Evolutionary conservation across 2,888 invertebrate genomes (phyloP).

Genomic region (Augochlorella aurata): DNA sequence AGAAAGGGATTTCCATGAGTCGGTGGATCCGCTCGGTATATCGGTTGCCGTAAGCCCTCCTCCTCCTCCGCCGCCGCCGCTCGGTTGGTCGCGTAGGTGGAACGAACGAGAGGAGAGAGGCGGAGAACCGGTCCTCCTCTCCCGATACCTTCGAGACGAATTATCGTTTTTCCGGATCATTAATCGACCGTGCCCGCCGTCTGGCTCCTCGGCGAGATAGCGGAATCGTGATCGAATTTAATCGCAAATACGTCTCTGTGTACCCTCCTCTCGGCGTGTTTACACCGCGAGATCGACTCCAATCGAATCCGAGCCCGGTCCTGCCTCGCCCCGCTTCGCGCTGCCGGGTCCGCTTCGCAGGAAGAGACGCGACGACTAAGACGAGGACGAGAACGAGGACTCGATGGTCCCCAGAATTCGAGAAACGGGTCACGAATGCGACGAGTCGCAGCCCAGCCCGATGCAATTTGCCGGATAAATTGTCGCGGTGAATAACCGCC

Average conservation of each 20-base stretch:
- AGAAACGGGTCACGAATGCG: constrained; percentile 54
- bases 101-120: background rate
- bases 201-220: constrained; percentile 46
- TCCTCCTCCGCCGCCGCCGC: too few relatives aligned
- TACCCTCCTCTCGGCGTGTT: constrained; percentile 67
- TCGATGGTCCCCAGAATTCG: constrained; percentile 36
- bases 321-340: too few relatives aligned
- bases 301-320: constrained; percentile 28
- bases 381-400: constrained; percentile 17
- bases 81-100: background rate
- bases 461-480: constrained; percentile 59
- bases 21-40: background rate
- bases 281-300: constrained; percentile 66
- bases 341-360: background rate
- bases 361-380: constrained; percentile 24
- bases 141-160: constrained; percentile 57
- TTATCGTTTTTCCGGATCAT: constrained; percentile 68
- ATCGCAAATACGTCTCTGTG: constrained; percentile 72
- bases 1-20: constrained; percentile 30
- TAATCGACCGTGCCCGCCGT: constrained; percentile 53
- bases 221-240: constrained; percentile 75
- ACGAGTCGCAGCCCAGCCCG: constrained; percentile 26
- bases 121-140: constrained; percentile 11
- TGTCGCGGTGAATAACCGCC: constrained; percentile 54
- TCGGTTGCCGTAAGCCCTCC: background rate